Conservation (phyloP, 2,888 invertebrate species). For the Calameuta pallipes region DNA sequence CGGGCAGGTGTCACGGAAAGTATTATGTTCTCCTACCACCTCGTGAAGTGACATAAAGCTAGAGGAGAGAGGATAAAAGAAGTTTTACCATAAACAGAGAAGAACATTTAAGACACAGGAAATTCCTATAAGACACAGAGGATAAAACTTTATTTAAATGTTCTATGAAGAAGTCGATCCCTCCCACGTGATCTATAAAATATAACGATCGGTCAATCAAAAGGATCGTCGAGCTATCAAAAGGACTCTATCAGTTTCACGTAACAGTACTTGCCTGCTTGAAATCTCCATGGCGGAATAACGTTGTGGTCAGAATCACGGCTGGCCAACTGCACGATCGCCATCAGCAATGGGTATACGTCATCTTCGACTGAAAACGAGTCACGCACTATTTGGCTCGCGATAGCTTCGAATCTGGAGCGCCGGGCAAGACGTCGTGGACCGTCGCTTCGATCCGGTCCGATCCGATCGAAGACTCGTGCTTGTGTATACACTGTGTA, state of each 20-base stretch:
- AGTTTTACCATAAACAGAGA: neutral
- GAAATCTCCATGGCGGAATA: constrained; percentile 14
- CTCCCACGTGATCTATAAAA: neutral
- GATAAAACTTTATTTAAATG: neutral
- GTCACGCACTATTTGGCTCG: constrained; percentile 9
- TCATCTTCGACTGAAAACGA: constrained; percentile 8
- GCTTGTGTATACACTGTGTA: neutral
- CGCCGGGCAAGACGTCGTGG: neutral
- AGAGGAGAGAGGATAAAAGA: neutral
- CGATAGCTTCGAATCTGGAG: constrained; percentile 4
- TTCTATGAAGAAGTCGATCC: neutral
- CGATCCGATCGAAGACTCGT: neutral
- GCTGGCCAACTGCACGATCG: neutral
- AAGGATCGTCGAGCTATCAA: neutral
- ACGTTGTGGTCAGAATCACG: neutral
- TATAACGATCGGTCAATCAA: neutral
- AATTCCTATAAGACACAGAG: neutral
- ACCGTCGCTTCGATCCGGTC: neutral
- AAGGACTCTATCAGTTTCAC: neutral
- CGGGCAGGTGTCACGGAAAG: neutral
- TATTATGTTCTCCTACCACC: neutral
- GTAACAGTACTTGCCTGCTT: constrained; percentile 7
- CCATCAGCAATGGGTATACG: neutral
- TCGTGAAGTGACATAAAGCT: neutral
- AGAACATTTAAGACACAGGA: neutral